Evolutionary conservation across 2,888 invertebrate genomes (phyloP), one percentile per base, ranked within the genome.

Genomic region (Aphelenchoides bicaudatus): DNA sequence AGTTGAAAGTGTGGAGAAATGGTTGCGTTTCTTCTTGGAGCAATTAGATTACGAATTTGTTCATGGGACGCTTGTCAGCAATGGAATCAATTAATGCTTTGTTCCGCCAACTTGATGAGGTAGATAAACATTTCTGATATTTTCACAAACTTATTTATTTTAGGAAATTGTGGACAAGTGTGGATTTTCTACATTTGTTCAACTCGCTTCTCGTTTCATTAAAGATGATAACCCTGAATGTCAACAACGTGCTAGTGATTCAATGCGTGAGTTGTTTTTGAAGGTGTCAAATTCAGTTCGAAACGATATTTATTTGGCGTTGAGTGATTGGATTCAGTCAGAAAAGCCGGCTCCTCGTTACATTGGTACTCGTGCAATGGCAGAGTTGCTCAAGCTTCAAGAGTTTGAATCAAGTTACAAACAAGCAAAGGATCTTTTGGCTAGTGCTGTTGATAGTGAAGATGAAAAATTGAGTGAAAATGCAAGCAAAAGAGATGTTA

Each of bases 21-120:
- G 68, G 56, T 25, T 94, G 1, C 84, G 87, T 49, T 92, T 92
- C 81, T 92, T 88, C 80, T 82, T 88, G 29, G 85, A 86, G 0
- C 92, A 94, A 78, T 80, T 93, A 46, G 86, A 86, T 65, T 94
- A 88, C 74, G 87, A 88, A 66, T 78, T 88, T 67, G 87, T 88
- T 66, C 85, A 86, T 46, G 96, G 94, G 0, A n/a, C 83, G 93
- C 21, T 85, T 88, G 56, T 91, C 91, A 0, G 89, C 90, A 0
- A 82, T 93, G 2, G 87, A 89, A 79, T 89, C 92, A 84, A 81
- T 96, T 38, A 85, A 86, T 38, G 85, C 85, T 66, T 85, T 94
- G 54, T 86, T 92, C 55, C 85, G 47, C 13, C 63, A 61, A 27
- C 62, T 75, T 16, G 58, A 63, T 0, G 68, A 69, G 58, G 75